Evolutionary conservation across 2,888 invertebrate species (phyloP).

Genomic region (Mimachlamys varia): DNA sequence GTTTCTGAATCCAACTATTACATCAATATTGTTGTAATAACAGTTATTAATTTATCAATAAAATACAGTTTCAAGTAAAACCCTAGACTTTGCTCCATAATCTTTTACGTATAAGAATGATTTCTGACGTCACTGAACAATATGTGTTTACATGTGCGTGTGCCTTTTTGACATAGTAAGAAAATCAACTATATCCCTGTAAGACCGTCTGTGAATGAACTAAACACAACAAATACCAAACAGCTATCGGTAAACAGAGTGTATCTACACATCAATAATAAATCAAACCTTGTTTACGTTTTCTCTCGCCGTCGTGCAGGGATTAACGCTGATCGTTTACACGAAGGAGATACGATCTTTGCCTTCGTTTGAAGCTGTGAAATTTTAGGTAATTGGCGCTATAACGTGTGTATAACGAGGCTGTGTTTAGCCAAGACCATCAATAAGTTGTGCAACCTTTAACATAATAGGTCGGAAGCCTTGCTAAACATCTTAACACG

Average conservation of each 20-base stretch:
- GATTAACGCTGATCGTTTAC: neutral
- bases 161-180: neutral
- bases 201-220: neutral
- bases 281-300: slow-evolving; percentile 26
- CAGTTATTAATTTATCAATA: too few relatives aligned
- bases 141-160: neutral
- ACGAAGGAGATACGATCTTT: neutral
- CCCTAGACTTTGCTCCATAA: too few relatives aligned
- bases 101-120: too few relatives aligned
- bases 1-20: too few relatives aligned
- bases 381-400: neutral
- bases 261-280: slow-evolving; percentile 3
- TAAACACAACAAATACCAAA: slow-evolving; percentile 7
- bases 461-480: neutral
- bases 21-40: too few relatives aligned
- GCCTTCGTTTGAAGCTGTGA: neutral
- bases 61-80: too few relatives aligned
- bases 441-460: slow-evolving; percentile 7
- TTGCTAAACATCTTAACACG: neutral
- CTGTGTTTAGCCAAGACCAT: neutral
- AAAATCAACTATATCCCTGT: neutral
- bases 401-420: neutral
- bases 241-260: neutral
- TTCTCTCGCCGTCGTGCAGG: neutral
- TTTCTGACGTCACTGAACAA: neutral